Conservation (phyloP, 1,140 invertebrate species). For the Drosophila willistoni region DNA sequence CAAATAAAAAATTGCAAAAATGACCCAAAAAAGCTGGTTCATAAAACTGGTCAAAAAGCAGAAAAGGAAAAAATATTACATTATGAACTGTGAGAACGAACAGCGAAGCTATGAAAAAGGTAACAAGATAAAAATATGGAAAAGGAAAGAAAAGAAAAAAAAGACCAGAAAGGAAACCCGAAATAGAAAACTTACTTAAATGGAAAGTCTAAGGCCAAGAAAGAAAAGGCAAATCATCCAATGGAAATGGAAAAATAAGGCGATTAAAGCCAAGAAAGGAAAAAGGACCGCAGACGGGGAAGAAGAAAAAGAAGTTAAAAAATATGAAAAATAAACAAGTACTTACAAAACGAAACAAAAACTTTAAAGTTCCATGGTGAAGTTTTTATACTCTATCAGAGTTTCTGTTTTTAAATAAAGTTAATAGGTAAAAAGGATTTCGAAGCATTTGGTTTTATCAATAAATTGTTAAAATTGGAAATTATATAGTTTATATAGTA, state of each 20-base stretch:
- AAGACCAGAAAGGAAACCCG: background rate
- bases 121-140: background rate
- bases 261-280: background rate
- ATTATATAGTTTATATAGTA: no score
- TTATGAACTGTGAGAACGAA: background rate
- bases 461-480: no score
- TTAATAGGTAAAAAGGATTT: no score
- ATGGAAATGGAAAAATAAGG: background rate
- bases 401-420: no score
- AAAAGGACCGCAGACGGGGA: background rate
- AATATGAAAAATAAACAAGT: background rate
- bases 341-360: no score
- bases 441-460: no score
- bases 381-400: no score
- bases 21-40: background rate
- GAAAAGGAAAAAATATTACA: background rate
- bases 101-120: background rate
- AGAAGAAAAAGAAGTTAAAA: background rate
- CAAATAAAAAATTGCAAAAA: slow-evolving; percentile 2
- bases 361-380: no score
- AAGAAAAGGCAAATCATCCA: slow-evolving; percentile 1
- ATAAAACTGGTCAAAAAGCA: background rate
- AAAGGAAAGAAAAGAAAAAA: background rate
- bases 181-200: slow-evolving; percentile 1
- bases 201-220: background rate